Evolutionary conservation across 2,888 invertebrate species (phyloP), one percentile per base, ranked within the genome.

Genomic region (Eupithecia subfuscata): DNA sequence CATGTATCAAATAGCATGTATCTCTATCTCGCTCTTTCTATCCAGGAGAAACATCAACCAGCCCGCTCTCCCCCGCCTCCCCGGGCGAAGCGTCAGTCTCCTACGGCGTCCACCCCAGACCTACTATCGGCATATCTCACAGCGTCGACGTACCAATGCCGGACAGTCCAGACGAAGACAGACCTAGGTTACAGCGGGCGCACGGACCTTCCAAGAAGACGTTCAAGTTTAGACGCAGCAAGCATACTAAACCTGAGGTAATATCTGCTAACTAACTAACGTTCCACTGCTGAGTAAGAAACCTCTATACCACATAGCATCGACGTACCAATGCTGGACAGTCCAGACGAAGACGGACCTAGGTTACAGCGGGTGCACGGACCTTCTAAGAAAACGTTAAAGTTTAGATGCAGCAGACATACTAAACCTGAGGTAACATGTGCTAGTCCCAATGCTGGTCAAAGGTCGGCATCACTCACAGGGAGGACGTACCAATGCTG

Each of bases 131-230:
- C 48, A 45, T 77, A 34, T 77, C 77, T 84, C 91, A 87, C 60
- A 92, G 84, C 78, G 72, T 84, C 78, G 82, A 82, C 78, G 80
- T 84, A 1, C 78, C 77, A 45, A 73, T 52, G 79, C 79, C 69
- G 6, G 87, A 84, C 56, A 83, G 86, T 43, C 82, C 84, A 1
- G 90, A 86, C 22, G 70, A 70, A 1, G 96, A 96, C 30, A 87
- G 95, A 87, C 97, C 97, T 48, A 95, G 98, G 7, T 95, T 99
- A 75, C 99, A 99, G 88, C 96, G 99, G 30, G 97, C 98, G 73
- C 99, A 98, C 92, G 98, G 98, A 52, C 98, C 98, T 87, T 99
- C 98, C 85, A 96, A 99, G 84, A 98, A 98, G 92, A 99, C 99
- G 0, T 99, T 99, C 93, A 96, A 98, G 78, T 95, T 98, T 78